These are phyloP conservation scores for Dallia pectoralis DNA, from an alignment of 2,797 vertebrate genomes.

Conservation along the genomic window DNA sequence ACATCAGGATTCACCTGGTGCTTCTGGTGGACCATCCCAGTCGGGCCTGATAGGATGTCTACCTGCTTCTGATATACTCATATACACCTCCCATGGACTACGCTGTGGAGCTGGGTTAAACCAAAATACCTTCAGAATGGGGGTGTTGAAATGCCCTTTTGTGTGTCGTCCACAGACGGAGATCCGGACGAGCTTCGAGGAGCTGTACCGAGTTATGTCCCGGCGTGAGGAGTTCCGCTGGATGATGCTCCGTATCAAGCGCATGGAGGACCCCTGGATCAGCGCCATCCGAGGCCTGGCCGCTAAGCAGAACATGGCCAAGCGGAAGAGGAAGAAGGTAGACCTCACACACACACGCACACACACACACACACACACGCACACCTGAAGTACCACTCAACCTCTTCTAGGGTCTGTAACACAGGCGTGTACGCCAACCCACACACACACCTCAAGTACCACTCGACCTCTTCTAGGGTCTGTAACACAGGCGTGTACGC, in stretches of 20 bases:
- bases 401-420: background rate
- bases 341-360: background rate
- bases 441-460: background rate
- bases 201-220: constrained; percentile 92
- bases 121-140: background rate
- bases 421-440: background rate
- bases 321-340: constrained; percentile 91
- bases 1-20: background rate
- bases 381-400: background rate
- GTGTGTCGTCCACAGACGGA: constrained; percentile 74
- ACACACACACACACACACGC: constrained; percentile 19
- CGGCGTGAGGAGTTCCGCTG: constrained; percentile 94
- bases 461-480: no score
- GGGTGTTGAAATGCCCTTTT: background rate
- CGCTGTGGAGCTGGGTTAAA: background rate
- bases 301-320: constrained; percentile 88
- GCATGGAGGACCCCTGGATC: constrained; percentile 96
- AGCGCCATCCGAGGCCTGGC: constrained; percentile 88
- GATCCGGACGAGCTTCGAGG: constrained; percentile 87
- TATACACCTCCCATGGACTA: background rate
- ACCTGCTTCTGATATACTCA: background rate
- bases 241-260: constrained; percentile 95
- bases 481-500: no score
- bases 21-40: background rate
- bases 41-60: background rate